These are phyloP conservation scores for Loriculus beryllinus DNA, from an alignment of 2,797 vertebrate genomes.

Conservation along the genomic window DNA sequence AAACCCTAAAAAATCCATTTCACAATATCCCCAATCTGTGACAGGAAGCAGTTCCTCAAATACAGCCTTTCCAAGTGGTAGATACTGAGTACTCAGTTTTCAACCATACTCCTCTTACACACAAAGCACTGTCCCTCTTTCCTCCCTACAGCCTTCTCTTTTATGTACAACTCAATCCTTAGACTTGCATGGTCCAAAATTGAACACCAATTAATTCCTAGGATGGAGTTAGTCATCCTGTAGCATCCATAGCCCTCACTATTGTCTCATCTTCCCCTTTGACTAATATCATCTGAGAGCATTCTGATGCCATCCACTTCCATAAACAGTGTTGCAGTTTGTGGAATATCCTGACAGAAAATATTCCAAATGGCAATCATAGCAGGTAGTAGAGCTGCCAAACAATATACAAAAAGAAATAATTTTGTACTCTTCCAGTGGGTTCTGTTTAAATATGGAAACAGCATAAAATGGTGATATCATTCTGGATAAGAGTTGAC, in stretches of 20 bases:
- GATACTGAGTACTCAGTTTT: neutral
- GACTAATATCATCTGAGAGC: neutral
- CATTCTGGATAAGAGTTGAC: neutral
- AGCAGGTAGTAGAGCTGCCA: neutral
- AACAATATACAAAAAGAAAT: neutral
- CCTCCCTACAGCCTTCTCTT: neutral
- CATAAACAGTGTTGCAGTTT: neutral
- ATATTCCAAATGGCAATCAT: neutral
- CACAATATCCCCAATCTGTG: neutral
- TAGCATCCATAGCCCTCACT: neutral
- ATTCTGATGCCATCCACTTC: neutral
- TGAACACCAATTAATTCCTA: neutral
- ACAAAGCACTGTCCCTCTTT: neutral
- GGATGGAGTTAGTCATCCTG: neutral
- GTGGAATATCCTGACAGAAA: slow-evolving; percentile 10
- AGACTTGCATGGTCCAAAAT: neutral
- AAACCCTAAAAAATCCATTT: neutral
- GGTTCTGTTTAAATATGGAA: slow-evolving; percentile 17
- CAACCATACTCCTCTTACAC: neutral
- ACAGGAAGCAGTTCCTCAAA: neutral
- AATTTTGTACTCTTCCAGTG: neutral
- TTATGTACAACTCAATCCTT: neutral
- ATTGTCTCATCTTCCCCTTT: neutral
- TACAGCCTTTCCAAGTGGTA: neutral
- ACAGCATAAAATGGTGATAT: neutral